phyloP scores from a whole-genome alignment of 2,113 vertebrate species.

The Zosterops pallidus region DNA sequence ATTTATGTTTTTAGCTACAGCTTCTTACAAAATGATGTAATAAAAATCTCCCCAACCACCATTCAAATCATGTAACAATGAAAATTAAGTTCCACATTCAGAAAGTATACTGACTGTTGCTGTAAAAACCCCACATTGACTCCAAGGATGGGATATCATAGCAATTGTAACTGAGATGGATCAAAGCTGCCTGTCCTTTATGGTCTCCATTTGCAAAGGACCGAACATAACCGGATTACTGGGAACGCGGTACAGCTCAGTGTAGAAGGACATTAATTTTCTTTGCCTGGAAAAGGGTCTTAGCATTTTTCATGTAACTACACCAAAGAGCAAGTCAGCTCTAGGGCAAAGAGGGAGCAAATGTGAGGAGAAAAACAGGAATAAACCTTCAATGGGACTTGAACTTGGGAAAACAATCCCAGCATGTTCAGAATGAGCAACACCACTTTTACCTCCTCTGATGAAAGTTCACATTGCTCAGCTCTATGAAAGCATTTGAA shows the following conservation, averaged over 20 bases:
- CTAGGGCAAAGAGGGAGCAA: neutral
- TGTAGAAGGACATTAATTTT: neutral
- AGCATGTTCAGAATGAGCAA: neutral
- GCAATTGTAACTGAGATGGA: neutral
- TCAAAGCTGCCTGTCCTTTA: constrained; percentile 23
- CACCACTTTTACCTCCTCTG: neutral
- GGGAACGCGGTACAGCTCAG: neutral
- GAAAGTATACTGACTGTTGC: neutral
- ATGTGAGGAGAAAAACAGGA: neutral
- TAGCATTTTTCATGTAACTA: neutral
- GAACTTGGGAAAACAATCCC: neutral
- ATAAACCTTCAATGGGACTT: neutral
- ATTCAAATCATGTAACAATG: neutral
- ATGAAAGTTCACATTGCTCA: neutral
- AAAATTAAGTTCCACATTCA: constrained; percentile 7
- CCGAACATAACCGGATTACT: neutral
- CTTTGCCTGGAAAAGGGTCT: neutral
- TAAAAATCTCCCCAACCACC: neutral
- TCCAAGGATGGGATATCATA: neutral
- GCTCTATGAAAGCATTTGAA: neutral
- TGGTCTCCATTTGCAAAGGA: constrained; percentile 2
- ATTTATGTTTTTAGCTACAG: neutral
- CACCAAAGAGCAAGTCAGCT: neutral
- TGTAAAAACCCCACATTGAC: neutral
- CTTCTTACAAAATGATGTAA: neutral